Base-by-base conservation (phyloP, 2,888 invertebrate genomes). In the Tolmerus cingulatus region DNA sequence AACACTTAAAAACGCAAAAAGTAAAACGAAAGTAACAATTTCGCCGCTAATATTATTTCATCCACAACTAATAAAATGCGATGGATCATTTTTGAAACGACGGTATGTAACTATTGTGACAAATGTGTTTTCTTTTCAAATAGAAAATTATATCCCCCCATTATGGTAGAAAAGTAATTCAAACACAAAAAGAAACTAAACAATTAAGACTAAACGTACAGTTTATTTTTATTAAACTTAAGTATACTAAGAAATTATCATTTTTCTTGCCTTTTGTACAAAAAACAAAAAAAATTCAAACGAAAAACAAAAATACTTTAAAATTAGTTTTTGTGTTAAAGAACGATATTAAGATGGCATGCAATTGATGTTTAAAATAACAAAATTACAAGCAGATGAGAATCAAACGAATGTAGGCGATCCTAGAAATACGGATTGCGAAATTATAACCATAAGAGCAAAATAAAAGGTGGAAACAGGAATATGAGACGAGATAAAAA, bases 251-350 rank as follows among this genome's bases (percentile, higher is more conserved):
- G 55, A n/a, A 14, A 43, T 79, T 79, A 79, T 79, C 27, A 27
- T 79, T 79, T 79, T 27, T 27, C 51, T 78, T 79, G 51, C 51
- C 46, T 55, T 79, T 79, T 79, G 79, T 79, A 79, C 51, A 79
- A 79, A 79, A 8, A 51, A 43, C 12, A 8, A 40, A 76, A 76
- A 74, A 27, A 51, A 14, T 46, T 2, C n/a, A 51, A 51, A n/a
- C n/a, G n/a, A 51, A 51, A 19, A 51, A n/a, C 5, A 51, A 23
- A 66, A 66, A 27, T 66, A 19, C 66, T 23, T 66, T 66, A 66
- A 8, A 79, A 27, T 46, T 79, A 79, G 16, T 23, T 40, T 46
- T 51, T 51, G 7, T 46, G 23, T 76, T 37, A 16, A 76, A 76
- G 76, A 76, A 76, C 27, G 23, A 66, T 23, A 23, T 66, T 66